Base-by-base conservation (phyloP, 2,113 vertebrate genomes). In the Fukomys damarensis region DNA sequence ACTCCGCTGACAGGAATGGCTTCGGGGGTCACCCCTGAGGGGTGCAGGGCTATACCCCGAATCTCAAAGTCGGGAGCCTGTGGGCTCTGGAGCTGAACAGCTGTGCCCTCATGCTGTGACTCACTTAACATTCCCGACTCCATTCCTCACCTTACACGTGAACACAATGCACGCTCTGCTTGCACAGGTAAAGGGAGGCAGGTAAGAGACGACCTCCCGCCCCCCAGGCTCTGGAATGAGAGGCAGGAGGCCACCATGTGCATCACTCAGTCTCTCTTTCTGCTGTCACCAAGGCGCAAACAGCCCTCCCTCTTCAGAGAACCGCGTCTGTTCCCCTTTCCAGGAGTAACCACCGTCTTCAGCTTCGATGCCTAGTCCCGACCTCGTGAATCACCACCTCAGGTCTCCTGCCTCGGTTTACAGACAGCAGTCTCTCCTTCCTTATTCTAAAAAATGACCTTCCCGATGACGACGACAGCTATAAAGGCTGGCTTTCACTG, bases 261-360 rank as follows among this genome's bases (percentile, higher is more conserved):
- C 43, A n/a, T 54, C 16, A 83, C 70, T 65, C 63, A 56, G 20
- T 43, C 56, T 17, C 80, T 86, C 61, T 89, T 89, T 49, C 56
- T 89, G 49, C 49, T 30, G 61, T 56, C 43, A 32, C 24, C 2
- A n/a, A 94, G 61, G 32, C 43, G 91, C 93, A 72, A 76, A 79
- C 4, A n/a, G 65, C 92, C 59, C 30, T 49, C 41, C 61, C 43
- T 41, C 82, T 97, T 95, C 94, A 91, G 52, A 95, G 96, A 95
- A 95, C 58, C 32, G 1, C 22, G 5, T 46, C 7, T 95, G 87
- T 90, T 87, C 94, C 94, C 38, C 58, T 80, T 95, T 84, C 96
- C 85, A 81, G 56, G 35, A 38, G 43, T 63, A 46, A 91, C 28
- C 49, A 61, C 59, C 84, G 54, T 46, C 84, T 90, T 79, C 28